Percentiles rank a stretch among this genome's conserved stretches.
phyloP scores from a whole-genome alignment of 2,113 vertebrate species.

The Nestor notabilis region DNA sequence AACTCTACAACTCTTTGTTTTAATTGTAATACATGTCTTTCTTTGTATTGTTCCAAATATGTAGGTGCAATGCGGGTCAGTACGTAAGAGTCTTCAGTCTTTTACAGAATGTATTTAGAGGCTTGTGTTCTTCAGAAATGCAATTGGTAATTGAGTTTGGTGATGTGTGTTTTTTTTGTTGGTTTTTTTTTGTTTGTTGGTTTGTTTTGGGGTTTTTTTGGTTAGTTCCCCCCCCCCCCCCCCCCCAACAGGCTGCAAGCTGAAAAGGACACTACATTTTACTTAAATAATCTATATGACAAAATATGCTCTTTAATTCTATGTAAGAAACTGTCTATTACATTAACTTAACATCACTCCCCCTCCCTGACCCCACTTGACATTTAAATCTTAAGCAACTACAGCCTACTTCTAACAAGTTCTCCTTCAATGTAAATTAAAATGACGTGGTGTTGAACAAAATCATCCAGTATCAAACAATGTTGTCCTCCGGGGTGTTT shows the following conservation, averaged over 20 bases:
- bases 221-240: no score
- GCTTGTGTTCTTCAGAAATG: not conserved
- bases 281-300: conserved; percentile 42
- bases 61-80: not conserved
- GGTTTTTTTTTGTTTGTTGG: no score
- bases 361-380: conserved; percentile 14
- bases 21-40: not conserved
- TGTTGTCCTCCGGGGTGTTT: not conserved
- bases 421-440: conserved; percentile 50
- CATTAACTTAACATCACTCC: conserved; percentile 25
- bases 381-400: conserved; percentile 67
- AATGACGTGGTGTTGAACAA: not conserved
- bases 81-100: not conserved
- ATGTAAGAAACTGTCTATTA: conserved; percentile 45
- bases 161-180: not conserved
- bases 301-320: conserved; percentile 52
- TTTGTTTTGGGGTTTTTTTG: no score
- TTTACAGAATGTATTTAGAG: not conserved
- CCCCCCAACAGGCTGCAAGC: not conserved
- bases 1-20: not conserved
- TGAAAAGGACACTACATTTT: conserved; percentile 44
- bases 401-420: conserved; percentile 33
- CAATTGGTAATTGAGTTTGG: not conserved
- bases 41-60: not conserved
- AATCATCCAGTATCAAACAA: conserved; percentile 27